Evolutionary conservation across 2,797 vertebrate species (phyloP).

Genomic region (Parauchenoglanis ngamensis): DNA sequence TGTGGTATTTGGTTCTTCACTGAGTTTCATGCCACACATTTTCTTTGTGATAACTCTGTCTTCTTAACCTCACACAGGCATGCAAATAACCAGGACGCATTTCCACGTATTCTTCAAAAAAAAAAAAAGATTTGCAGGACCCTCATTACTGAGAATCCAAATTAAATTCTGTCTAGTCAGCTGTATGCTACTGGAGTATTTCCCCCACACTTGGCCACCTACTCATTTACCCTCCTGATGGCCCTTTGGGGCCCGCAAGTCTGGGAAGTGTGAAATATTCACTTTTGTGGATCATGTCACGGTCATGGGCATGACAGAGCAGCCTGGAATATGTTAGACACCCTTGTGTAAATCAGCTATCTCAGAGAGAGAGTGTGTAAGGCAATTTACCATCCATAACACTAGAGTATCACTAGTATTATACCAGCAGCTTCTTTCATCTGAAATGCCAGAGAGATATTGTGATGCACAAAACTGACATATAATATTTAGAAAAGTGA

Average conservation of each 20-base stretch:
- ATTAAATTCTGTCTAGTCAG: slow-evolving; percentile 43
- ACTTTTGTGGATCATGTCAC: slow-evolving; percentile 26
- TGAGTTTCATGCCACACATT: neutral
- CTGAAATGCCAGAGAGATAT: slow-evolving; percentile 10
- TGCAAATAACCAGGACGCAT: neutral
- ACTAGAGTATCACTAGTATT: neutral
- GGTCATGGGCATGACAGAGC: slow-evolving; percentile 29
- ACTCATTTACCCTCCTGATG: slow-evolving; percentile 2
- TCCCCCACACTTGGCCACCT: slow-evolving; percentile 6
- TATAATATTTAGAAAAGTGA: neutral
- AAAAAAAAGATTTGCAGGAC: neutral
- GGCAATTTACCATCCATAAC: neutral
- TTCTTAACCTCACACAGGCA: neutral
- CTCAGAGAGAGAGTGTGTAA: neutral
- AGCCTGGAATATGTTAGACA: slow-evolving; percentile 27
- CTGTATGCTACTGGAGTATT: slow-evolving; percentile 18
- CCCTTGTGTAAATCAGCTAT: neutral
- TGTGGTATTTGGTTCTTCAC: neutral
- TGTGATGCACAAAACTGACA: neutral
- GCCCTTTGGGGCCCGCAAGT: slow-evolving; percentile 14
- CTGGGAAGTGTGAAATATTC: slow-evolving; percentile 48
- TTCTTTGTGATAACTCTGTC: neutral
- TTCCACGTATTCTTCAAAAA: neutral
- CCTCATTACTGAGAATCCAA: slow-evolving; percentile 24
- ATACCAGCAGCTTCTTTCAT: neutral